Evolutionary conservation across 1,140 invertebrate species (phyloP).

Genomic region (Rhizoglyphus robini): DNA sequence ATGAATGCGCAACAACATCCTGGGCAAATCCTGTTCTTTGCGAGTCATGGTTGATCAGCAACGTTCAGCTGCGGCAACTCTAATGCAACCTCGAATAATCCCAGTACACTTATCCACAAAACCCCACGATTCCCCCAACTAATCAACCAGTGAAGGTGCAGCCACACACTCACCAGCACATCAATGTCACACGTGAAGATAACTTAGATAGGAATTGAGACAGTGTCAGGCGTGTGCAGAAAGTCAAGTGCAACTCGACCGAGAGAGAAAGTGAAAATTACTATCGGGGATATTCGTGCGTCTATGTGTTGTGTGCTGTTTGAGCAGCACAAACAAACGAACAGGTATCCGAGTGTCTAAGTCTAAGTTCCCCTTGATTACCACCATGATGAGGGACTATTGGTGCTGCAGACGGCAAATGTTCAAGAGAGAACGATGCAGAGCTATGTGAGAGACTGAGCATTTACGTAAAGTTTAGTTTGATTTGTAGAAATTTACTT

Average conservation of each 20-base stretch:
- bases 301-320: background rate
- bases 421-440: background rate
- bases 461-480: conserved; percentile 6
- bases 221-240: no score
- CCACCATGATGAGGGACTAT: conserved; percentile 7
- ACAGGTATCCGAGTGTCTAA: background rate
- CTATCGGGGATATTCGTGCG: background rate
- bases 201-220: no score
- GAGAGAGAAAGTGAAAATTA: conserved; percentile 8
- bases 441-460: background rate
- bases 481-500: background rate
- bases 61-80: no score
- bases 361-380: conserved; percentile 7
- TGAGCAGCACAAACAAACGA: conserved; percentile 5
- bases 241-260: background rate
- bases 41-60: no score
- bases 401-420: background rate
- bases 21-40: no score
- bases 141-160: no score
- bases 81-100: no score
- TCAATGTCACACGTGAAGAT: no score
- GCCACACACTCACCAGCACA: no score
- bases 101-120: no score
- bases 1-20: no score
- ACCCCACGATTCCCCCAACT: no score